Percentiles rank a stretch among this genome's conserved stretches.
Conservation (phyloP, 2,888 invertebrate genomes). For the Priocnemis perturbator region DNA sequence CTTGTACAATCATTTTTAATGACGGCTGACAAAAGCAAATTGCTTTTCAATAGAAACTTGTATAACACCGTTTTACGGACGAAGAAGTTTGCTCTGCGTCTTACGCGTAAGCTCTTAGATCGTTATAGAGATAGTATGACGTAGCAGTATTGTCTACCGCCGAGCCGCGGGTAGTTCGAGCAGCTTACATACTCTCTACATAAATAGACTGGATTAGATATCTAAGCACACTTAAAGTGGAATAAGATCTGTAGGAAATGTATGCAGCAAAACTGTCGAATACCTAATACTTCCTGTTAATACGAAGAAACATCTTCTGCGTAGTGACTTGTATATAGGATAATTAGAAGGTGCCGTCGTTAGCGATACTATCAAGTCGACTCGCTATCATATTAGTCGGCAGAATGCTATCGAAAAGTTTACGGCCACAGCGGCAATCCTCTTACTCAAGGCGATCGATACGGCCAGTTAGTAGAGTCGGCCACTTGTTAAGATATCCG, state of each 20-base stretch:
- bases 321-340: too few relatives aligned
- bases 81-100: slow-evolving; percentile 23
- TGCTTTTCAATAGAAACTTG: background rate
- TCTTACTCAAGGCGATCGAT: slow-evolving; percentile 12
- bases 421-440: background rate
- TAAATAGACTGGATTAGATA: slow-evolving; percentile 30
- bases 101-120: slow-evolving; percentile 27
- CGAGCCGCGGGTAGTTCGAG: slow-evolving; percentile 30
- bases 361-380: too few relatives aligned
- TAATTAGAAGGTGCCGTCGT: too few relatives aligned
- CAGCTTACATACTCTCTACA: slow-evolving; percentile 34
- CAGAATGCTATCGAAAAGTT: too few relatives aligned
- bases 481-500: slow-evolving; percentile 28
- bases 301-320: too few relatives aligned
- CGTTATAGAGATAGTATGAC: slow-evolving; percentile 23
- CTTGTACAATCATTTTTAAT: background rate
- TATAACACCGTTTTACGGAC: slow-evolving; percentile 2
- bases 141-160: slow-evolving; percentile 13
- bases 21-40: background rate
- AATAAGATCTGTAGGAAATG: background rate
- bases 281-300: too few relatives aligned
- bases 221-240: slow-evolving; percentile 19
- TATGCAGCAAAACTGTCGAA: too few relatives aligned
- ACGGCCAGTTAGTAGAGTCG: background rate
- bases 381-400: too few relatives aligned